Percentiles rank a stretch among this genome's conserved stretches.
phyloP scores from a whole-genome alignment of 2,797 vertebrate genomes.

The Coilia nasus region DNA sequence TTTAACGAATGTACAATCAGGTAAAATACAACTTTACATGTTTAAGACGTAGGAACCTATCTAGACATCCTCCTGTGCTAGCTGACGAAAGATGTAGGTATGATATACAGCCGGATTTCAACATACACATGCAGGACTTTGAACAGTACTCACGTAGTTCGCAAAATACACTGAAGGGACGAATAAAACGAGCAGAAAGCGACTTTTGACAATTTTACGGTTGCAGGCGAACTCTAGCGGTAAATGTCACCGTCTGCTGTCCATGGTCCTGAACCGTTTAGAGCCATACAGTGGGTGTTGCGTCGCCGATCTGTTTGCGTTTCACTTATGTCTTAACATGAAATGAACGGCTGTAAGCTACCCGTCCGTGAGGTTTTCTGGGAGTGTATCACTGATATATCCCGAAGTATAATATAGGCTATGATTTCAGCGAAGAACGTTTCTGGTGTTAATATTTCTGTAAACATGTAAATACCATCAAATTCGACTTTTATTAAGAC shows the following conservation, averaged over 20 bases:
- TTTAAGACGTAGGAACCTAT: background rate
- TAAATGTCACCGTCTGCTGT: conserved; percentile 62
- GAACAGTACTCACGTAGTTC: conserved; percentile 40
- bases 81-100: background rate
- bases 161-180: conserved; percentile 30
- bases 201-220: conserved; percentile 43
- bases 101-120: conserved; percentile 7
- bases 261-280: conserved; percentile 73
- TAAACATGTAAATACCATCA: background rate
- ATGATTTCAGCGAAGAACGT: background rate
- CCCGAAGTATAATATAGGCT: background rate
- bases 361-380: background rate
- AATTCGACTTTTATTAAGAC: background rate
- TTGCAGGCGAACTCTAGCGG: conserved; percentile 59
- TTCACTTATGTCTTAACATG: conserved; percentile 25
- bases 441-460: background rate
- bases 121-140: conserved; percentile 29
- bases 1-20: background rate
- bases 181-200: conserved; percentile 23
- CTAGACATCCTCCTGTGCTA: background rate
- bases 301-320: conserved; percentile 26
- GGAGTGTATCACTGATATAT: conserved; percentile 27
- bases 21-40: background rate
- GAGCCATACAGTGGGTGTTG: conserved; percentile 36
- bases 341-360: conserved; percentile 17